Conservation (phyloP, 2,888 invertebrate genomes). For the Lamproptera curius region DNA sequence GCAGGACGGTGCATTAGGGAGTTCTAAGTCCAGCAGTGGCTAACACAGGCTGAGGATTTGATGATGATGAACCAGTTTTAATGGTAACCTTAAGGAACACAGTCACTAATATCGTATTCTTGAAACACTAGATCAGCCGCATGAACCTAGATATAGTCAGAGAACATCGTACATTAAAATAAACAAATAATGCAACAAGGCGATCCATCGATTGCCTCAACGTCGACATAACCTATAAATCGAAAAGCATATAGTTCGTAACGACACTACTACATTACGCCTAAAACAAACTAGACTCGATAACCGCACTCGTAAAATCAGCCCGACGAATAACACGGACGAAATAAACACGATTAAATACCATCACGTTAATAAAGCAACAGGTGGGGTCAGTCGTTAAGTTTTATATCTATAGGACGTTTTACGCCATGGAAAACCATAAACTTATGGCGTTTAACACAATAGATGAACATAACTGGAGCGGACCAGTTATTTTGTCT, state of each 20-base stretch:
- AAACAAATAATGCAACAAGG: too few species aligned
- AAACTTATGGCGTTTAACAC: conserved; percentile 8
- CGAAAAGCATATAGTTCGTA: neutral
- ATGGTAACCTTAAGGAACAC: too few species aligned
- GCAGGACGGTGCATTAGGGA: too few species aligned
- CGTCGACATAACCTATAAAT: conserved; percentile 22
- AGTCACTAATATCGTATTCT: too few species aligned
- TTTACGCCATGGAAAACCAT: neutral
- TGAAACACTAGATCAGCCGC: too few species aligned
- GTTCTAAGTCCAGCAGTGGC: too few species aligned
- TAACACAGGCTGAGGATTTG: too few species aligned
- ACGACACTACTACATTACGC: conserved; percentile 45
- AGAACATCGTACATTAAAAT: too few species aligned
- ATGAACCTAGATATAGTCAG: too few species aligned
- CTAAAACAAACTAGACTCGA: conserved; percentile 38
- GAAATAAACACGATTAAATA: conserved; percentile 43
- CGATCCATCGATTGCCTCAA: conserved; percentile 23
- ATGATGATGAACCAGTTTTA: too few species aligned
- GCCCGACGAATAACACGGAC: conserved; percentile 27
- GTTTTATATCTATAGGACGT: conserved; percentile 26
- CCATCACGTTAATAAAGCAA: conserved; percentile 33
- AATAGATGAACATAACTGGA: neutral
- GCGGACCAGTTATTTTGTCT: conserved; percentile 8
- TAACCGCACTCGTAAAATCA: conserved; percentile 33
- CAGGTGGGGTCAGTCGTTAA: conserved; percentile 31